Evolutionary conservation across 2,113 vertebrate species (phyloP).

Genomic region (Rhodinocichla rosea): DNA sequence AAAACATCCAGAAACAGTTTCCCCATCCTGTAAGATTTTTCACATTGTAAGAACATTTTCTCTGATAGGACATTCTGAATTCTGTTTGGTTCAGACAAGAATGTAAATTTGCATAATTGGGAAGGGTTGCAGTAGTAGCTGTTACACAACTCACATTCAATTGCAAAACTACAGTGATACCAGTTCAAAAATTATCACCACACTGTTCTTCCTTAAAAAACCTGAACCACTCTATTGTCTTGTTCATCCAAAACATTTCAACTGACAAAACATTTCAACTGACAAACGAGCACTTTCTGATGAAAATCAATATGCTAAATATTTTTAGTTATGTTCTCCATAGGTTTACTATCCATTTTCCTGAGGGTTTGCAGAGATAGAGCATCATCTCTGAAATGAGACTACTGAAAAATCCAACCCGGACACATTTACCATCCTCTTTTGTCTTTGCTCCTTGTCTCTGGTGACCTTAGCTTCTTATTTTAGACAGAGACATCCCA

Average conservation of each 20-base stretch:
- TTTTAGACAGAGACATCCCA: background rate
- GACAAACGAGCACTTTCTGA: background rate
- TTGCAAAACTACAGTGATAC: background rate
- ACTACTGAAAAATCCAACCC: background rate
- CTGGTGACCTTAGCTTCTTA: background rate
- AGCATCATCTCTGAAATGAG: background rate
- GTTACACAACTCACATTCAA: background rate
- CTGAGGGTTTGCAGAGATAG: background rate
- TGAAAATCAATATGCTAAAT: background rate
- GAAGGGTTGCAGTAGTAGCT: background rate
- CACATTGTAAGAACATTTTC: background rate
- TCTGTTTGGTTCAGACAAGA: background rate
- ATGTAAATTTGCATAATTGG: background rate
- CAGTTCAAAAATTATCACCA: background rate
- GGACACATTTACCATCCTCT: background rate
- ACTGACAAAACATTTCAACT: background rate
- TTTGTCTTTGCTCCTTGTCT: background rate
- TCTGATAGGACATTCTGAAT: background rate
- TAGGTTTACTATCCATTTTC: background rate
- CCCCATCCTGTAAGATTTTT: background rate
- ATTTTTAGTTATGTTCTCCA: background rate
- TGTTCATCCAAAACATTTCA: background rate
- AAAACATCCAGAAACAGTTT: background rate
- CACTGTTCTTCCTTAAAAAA: background rate
- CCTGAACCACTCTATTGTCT: background rate